These are phyloP conservation scores for Dryoscopus gambensis DNA, from an alignment of 2,113 vertebrate genomes.

Conservation along the genomic window DNA sequence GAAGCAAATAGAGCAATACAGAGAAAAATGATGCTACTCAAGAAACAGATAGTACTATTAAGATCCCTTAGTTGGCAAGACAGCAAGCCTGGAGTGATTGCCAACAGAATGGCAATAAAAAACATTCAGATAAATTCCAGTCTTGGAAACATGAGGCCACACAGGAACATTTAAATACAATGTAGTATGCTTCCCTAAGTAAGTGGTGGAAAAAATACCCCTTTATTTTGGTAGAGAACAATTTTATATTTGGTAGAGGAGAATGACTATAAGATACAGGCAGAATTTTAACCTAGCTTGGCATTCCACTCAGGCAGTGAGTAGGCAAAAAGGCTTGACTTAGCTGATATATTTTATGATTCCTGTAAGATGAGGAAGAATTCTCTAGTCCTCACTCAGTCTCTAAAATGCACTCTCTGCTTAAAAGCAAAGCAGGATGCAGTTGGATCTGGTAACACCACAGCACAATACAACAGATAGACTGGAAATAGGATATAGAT, in stretches of 20 bases:
- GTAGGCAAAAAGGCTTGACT: not conserved
- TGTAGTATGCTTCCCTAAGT: not conserved
- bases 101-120: slow-evolving; percentile 12
- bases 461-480: not conserved
- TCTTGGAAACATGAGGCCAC: not conserved
- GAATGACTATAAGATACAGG: not conserved
- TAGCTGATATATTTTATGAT: not conserved
- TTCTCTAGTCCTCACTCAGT: not conserved
- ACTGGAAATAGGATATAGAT: not conserved
- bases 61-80: not conserved
- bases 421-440: not conserved
- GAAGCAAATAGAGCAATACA: not conserved
- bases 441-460: not conserved
- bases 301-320: not conserved
- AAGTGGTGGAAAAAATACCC: not conserved
- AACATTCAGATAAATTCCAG: not conserved
- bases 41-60: slow-evolving; percentile 3
- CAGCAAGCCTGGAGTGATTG: slow-evolving; percentile 9
- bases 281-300: not conserved
- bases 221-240: not conserved
- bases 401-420: not conserved
- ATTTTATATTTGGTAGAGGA: not conserved
- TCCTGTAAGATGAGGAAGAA: not conserved
- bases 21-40: slow-evolving; percentile 6
- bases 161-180: not conserved